phyloP scores from a whole-genome alignment of 2,888 invertebrate genomes.

The Drosophila longiperda region DNA sequence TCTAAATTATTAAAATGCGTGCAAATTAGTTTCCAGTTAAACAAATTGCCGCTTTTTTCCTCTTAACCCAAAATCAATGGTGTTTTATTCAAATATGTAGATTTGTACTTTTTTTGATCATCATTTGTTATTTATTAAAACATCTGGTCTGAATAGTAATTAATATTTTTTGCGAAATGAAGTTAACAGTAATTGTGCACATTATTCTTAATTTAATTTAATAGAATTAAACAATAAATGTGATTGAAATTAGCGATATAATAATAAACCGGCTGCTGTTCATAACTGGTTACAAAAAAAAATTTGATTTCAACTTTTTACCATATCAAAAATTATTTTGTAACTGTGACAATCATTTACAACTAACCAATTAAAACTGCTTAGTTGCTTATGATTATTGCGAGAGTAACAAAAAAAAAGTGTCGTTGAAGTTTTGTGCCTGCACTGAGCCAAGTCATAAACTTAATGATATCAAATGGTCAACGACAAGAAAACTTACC shows the following conservation, averaged over 20 bases:
- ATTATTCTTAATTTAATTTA: conserved; percentile 21
- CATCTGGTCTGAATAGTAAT: conserved; percentile 29
- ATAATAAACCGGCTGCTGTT: neutral
- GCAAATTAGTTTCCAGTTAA: conserved; percentile 61
- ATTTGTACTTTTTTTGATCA: conserved; percentile 7
- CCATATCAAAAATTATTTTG: neutral
- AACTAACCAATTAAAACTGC: conserved; percentile 54
- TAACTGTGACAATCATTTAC: neutral
- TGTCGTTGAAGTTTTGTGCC: conserved; percentile 29
- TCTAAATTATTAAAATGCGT: conserved; percentile 65
- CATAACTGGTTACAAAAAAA: neutral
- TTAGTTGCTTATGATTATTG: conserved; percentile 21
- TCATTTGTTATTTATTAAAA: conserved; percentile 46
- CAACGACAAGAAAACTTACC: conserved; percentile 49
- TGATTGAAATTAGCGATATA: conserved; percentile 2
- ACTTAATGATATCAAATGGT: conserved; percentile 66
- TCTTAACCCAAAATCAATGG: neutral
- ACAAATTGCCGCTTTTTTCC: conserved; percentile 36
- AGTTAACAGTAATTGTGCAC: conserved; percentile 17
- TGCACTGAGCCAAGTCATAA: conserved; percentile 32
- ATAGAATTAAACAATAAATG: neutral
- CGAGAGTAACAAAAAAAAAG: conserved; percentile 23
- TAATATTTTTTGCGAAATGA: conserved; percentile 4
- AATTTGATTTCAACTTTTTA: neutral
- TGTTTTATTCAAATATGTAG: conserved; percentile 11